A percentile compares a stretch with the other conserved stretches of the same genome.
Conservation (phyloP, 2,888 invertebrate genomes). For the Hemicrepidius hirtus region DNA sequence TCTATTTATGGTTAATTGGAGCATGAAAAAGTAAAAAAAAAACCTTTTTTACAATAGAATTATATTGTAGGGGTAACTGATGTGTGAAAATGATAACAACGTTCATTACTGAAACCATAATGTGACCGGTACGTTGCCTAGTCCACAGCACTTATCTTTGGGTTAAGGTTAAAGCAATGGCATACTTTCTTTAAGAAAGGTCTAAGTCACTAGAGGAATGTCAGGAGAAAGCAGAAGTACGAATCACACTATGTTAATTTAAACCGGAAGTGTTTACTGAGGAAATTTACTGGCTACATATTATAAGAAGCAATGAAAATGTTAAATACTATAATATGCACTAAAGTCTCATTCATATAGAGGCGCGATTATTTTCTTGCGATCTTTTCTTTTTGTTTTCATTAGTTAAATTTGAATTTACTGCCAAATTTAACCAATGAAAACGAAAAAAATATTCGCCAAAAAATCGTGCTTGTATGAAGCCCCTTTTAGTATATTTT, state of each 20-base stretch:
- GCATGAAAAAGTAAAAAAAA: background rate
- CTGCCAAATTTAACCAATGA: no score
- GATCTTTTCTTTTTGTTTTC: no score
- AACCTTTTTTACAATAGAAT: constrained; percentile 2
- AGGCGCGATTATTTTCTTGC: no score
- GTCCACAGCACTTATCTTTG: constrained; percentile 54
- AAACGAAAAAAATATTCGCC: no score
- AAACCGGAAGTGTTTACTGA: constrained; percentile 38
- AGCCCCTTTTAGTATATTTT: no score
- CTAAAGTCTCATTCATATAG: no score
- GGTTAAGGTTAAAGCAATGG: constrained; percentile 71
- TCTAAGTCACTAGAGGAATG: constrained; percentile 70
- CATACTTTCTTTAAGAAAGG: constrained; percentile 72
- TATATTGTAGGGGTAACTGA: background rate
- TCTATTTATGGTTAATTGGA: background rate
- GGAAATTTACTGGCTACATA: background rate
- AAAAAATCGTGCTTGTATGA: no score
- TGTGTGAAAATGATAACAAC: constrained; percentile 15
- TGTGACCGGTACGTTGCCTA: background rate
- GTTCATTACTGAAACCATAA: background rate
- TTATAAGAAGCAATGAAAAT: no score
- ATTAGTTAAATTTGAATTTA: no score
- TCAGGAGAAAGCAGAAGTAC: constrained; percentile 67
- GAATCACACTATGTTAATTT: constrained; percentile 56
- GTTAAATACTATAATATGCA: no score